Percentiles rank a stretch among this genome's conserved stretches.
phyloP scores from a whole-genome alignment of 2,797 vertebrate species.

The Hozukius guyotensis region DNA sequence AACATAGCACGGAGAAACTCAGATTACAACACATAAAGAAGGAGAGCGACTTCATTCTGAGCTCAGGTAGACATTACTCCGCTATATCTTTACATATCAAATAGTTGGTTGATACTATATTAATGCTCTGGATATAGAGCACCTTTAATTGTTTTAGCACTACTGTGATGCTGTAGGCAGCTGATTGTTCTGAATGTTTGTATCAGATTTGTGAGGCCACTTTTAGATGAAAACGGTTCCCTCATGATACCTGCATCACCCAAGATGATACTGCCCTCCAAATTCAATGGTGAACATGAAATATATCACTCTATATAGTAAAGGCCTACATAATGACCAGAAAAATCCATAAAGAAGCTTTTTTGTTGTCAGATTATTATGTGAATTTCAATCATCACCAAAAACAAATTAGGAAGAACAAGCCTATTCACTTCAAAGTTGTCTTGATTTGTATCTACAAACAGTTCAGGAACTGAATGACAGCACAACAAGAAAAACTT shows the following conservation, averaged over 20 bases:
- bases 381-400: not conserved
- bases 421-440: not conserved
- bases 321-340: not conserved
- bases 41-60: no score
- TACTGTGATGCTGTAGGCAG: not conserved
- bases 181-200: not conserved
- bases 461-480: slow-evolving; percentile 13
- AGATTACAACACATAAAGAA: no score
- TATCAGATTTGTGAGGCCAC: not conserved
- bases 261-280: not conserved
- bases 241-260: not conserved
- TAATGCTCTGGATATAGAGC: not conserved
- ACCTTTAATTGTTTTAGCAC: not conserved
- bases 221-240: not conserved
- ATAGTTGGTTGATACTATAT: not conserved
- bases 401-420: not conserved
- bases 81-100: not conserved
- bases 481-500: slow-evolving; percentile 24
- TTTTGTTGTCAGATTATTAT: not conserved
- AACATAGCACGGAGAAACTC: no score
- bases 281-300: not conserved
- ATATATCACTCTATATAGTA: not conserved
- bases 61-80: not conserved
- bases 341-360: not conserved
- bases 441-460: slow-evolving; percentile 3